Percentiles rank a stretch among this genome's conserved stretches.
Evolutionary conservation across 1,140 invertebrate genomes (phyloP).

Genomic region (Drosophila mojavensis): DNA sequence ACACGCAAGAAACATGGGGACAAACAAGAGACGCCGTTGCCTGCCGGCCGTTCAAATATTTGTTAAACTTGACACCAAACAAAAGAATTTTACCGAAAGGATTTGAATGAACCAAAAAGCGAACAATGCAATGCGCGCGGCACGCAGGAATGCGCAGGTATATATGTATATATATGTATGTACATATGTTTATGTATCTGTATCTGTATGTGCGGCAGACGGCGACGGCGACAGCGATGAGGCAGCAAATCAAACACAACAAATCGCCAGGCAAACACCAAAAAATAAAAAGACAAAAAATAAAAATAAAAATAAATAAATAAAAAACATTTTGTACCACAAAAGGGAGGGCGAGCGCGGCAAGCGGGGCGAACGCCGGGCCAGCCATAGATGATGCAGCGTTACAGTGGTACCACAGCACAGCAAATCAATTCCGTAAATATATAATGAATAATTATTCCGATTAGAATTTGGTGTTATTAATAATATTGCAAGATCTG

Average conservation of each 20-base stretch:
- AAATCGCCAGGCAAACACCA: slow-evolving; percentile 74
- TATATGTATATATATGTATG: neutral
- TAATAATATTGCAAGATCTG: no score
- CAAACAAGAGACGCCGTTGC: slow-evolving; percentile 68
- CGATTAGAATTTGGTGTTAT: no score
- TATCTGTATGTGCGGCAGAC: neutral
- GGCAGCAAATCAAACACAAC: slow-evolving; percentile 77
- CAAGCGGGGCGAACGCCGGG: no score
- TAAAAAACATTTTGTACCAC: slow-evolving; percentile 75
- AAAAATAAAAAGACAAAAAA: slow-evolving; percentile 21
- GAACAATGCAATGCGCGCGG: slow-evolving; percentile 74
- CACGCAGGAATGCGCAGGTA: slow-evolving; percentile 61
- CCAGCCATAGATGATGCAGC: slow-evolving; percentile 8
- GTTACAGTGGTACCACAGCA: slow-evolving; percentile 23
- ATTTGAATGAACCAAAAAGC: slow-evolving; percentile 73
- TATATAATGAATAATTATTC: no score
- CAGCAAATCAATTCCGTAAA: no score
- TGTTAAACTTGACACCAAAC: slow-evolving; percentile 84
- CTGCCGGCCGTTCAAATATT: slow-evolving; percentile 72
- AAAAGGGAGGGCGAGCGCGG: slow-evolving; percentile 18
- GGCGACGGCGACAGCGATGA: slow-evolving; percentile 36
- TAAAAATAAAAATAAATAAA: no score
- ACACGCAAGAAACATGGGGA: slow-evolving; percentile 63
- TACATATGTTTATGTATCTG: neutral
- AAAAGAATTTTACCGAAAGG: slow-evolving; percentile 83